These are phyloP conservation scores for Nothoprocta pentlandii DNA, from an alignment of 2,113 vertebrate species.

Conservation along the genomic window DNA sequence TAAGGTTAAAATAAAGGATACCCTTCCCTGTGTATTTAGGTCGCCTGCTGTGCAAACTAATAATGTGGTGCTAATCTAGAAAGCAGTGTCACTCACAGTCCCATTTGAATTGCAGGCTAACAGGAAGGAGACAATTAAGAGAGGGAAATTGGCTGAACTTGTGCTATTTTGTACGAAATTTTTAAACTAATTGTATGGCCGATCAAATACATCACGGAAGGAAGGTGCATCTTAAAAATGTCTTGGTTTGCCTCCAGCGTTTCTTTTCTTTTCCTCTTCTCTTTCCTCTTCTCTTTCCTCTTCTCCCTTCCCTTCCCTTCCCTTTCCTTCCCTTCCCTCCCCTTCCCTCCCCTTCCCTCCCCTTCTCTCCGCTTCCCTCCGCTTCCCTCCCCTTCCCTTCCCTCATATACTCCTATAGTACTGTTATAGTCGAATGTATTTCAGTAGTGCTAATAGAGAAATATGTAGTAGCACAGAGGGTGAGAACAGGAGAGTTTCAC, in stretches of 20 bases:
- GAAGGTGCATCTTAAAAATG: not conserved
- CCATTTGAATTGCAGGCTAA: slow-evolving; percentile 1
- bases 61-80: slow-evolving; percentile 9
- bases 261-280: not conserved
- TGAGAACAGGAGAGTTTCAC: not conserved
- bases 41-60: slow-evolving; percentile 38
- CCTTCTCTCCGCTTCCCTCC: too few species aligned
- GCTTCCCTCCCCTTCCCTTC: not conserved
- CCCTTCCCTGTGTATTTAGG: not conserved
- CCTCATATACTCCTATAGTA: not conserved
- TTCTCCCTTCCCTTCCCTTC: too few species aligned
- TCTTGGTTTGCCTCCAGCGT: not conserved
- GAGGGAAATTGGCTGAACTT: not conserved
- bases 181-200: not conserved
- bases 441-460: not conserved
- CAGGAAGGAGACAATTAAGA: slow-evolving; percentile 6
- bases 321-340: too few species aligned
- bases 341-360: too few species aligned
- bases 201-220: not conserved
- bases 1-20: slow-evolving; percentile 13
- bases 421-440: not conserved
- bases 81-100: not conserved
- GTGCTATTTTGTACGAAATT: not conserved
- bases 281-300: too few species aligned
- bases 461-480: not conserved